phyloP scores from a whole-genome alignment of 1,140 invertebrate genomes.

The Pogonomyrmex californicus region DNA sequence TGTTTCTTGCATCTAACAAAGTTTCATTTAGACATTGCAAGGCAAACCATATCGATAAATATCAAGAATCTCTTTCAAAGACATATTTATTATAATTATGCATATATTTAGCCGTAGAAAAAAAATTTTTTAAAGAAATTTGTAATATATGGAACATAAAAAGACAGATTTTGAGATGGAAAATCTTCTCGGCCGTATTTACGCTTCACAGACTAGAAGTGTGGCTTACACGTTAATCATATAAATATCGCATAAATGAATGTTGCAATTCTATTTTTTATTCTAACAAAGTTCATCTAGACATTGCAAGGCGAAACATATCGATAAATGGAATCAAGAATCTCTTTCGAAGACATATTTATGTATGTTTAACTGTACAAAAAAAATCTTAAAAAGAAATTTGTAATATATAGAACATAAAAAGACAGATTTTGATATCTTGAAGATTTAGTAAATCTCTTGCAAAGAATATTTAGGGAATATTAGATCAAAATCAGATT shows the following conservation, averaged over 20 bases:
- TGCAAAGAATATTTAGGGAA: not conserved
- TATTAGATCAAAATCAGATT: not conserved
- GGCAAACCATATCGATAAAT: not conserved
- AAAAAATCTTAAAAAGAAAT: not conserved
- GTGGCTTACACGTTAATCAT: not conserved
- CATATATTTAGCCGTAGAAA: not conserved
- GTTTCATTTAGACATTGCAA: not conserved
- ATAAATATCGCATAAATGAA: not conserved
- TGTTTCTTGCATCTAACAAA: not conserved
- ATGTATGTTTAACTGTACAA: not conserved
- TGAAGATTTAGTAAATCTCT: not conserved
- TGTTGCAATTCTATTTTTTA: not conserved
- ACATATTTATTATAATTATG: not conserved
- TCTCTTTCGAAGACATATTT: not conserved
- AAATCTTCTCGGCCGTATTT: not conserved
- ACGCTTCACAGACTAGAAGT: not conserved
- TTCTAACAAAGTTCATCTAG: not conserved
- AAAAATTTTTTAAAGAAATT: not conserved
- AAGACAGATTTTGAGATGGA: not conserved
- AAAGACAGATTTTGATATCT: not conserved
- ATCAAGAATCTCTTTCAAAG: not conserved
- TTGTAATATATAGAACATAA: not conserved
- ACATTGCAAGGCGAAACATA: not conserved
- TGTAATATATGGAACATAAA: not conserved
- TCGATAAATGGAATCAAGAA: not conserved